Conservation (phyloP, 2,797 vertebrate genomes). For the Florisuga fusca region DNA sequence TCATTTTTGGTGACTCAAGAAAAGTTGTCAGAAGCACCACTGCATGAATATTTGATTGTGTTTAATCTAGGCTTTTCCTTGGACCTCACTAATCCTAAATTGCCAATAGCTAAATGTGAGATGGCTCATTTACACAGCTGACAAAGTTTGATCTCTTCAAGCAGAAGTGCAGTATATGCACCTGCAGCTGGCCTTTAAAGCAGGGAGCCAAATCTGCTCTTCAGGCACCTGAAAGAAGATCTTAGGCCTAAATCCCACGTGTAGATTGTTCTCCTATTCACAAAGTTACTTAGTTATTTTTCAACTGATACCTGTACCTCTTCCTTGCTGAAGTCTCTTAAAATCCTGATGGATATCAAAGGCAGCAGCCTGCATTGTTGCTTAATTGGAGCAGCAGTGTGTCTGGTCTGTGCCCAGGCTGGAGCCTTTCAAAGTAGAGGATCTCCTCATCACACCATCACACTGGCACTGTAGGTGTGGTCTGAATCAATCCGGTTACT, state of each 20-base stretch:
- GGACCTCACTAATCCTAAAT: neutral
- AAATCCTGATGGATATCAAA: neutral
- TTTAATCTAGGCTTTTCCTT: neutral
- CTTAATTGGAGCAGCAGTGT: neutral
- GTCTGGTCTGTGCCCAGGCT: neutral
- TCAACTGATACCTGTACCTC: neutral
- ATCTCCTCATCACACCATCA: neutral
- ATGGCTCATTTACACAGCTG: neutral
- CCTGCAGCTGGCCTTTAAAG: neutral
- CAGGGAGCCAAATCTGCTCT: too few relatives aligned
- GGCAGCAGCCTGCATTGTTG: neutral
- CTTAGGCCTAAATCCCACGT: fast-evolving
- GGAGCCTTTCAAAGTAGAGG: neutral
- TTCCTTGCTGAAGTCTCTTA: neutral
- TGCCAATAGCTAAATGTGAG: neutral
- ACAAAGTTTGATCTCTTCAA: neutral
- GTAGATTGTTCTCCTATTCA: neutral
- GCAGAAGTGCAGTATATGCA: neutral
- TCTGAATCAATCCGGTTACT: neutral
- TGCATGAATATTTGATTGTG: neutral
- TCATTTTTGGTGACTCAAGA: neutral
- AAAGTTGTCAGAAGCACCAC: neutral
- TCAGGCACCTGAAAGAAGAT: neutral
- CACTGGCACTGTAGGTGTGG: fast-evolving
- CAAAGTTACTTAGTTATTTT: neutral